Conservation (phyloP, 2,797 vertebrate genomes). For the Xerus rutilus region DNA sequence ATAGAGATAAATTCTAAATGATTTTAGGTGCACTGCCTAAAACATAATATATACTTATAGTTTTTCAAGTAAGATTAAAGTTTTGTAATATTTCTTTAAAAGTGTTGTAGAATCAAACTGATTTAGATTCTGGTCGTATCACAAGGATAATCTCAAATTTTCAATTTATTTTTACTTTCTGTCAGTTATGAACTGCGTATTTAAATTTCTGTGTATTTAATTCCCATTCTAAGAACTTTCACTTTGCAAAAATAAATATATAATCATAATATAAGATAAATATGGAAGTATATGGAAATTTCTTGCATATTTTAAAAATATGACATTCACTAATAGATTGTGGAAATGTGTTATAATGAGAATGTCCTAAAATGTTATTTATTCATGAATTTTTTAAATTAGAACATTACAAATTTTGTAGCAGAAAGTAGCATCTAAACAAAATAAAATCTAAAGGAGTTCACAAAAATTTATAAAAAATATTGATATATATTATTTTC, state of each 20-base stretch:
- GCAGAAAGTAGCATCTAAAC: background rate
- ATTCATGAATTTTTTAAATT: background rate
- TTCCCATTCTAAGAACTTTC: background rate
- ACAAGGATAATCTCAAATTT: conserved; percentile 56
- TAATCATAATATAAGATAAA: background rate
- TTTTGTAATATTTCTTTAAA: conserved; percentile 75
- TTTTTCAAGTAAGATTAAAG: conserved; percentile 78
- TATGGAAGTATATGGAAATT: conserved; percentile 35
- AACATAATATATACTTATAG: conserved; percentile 64
- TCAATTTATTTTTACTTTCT: conserved; percentile 60
- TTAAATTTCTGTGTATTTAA: conserved; percentile 37
- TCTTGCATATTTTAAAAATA: conserved; percentile 38
- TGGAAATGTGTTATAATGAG: background rate
- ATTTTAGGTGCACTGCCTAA: conserved; percentile 74
- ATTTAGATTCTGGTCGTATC: conserved; percentile 70
- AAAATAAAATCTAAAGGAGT: conserved; percentile 40
- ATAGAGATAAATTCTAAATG: conserved; percentile 77
- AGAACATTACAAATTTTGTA: background rate
- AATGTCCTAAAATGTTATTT: background rate
- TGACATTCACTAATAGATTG: conserved; percentile 38
- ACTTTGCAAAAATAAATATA: conserved; percentile 56
- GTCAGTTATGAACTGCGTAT: conserved; percentile 9
- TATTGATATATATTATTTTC: background rate
- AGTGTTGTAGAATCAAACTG: conserved; percentile 58
- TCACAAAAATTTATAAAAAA: background rate